Evolutionary conservation across 35 echinoderm and acorn worm species (phyloP).

Genomic region (Patiria miniata): DNA sequence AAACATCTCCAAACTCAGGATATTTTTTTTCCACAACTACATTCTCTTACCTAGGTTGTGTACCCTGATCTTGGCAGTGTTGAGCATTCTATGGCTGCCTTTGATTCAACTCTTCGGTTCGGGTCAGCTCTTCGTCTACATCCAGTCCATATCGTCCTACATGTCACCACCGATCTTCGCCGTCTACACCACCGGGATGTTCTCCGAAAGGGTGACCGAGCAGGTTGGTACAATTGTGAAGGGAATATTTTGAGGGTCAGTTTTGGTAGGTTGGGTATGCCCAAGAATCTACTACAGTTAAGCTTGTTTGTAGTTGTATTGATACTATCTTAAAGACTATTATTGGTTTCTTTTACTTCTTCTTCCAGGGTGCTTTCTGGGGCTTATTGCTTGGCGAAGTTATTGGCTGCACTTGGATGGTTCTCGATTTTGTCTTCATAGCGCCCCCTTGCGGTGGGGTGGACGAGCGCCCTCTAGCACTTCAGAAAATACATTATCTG

Average conservation of each 20-base stretch:
- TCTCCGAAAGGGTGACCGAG: constrained; percentile 85
- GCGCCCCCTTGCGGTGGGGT: constrained; percentile 66
- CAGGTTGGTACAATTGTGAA: background rate
- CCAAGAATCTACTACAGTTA: too few relatives aligned
- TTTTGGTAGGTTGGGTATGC: too few relatives aligned
- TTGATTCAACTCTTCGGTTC: constrained; percentile 81
- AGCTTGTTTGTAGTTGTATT: too few relatives aligned
- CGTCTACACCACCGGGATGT: constrained; percentile 71
- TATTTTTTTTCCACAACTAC: too few relatives aligned
- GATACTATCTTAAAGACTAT: too few relatives aligned
- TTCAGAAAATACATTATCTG: constrained; percentile 87
- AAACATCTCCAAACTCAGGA: too few relatives aligned
- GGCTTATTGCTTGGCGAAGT: constrained; percentile 74
- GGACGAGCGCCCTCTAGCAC: constrained; percentile 69
- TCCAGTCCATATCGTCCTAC: constrained; percentile 95
- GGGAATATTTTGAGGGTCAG: too few relatives aligned
- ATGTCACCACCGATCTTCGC: constrained; percentile 97
- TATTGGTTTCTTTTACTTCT: too few relatives aligned
- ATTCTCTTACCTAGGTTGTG: constrained; percentile 39
- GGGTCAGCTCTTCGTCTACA: constrained; percentile 87
- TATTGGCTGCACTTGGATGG: constrained; percentile 68
- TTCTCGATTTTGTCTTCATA: constrained; percentile 79
- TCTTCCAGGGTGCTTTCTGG: constrained; percentile 82
- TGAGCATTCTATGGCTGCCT: constrained; percentile 88
- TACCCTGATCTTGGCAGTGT: constrained; percentile 64